Evolutionary conservation across 1,140 invertebrate genomes (phyloP).

Genomic region (Brachionus rotundiformis): DNA sequence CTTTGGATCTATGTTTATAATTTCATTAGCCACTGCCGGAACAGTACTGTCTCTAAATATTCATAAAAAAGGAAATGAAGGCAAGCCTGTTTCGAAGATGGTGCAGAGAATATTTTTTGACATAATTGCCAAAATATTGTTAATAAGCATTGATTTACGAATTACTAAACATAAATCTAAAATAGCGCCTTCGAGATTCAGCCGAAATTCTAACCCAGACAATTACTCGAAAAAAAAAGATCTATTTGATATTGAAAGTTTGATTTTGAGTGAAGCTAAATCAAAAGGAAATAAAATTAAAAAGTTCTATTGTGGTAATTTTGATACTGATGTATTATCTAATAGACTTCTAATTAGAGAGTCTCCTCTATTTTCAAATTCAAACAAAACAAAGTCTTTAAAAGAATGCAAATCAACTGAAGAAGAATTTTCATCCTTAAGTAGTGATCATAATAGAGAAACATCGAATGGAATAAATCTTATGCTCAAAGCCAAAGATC

Average conservation of each 20-base stretch:
- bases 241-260: neutral
- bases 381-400: neutral
- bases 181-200: neutral
- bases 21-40: constrained; percentile 81
- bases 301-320: neutral
- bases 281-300: neutral
- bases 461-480: neutral
- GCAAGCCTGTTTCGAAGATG: neutral
- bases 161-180: neutral
- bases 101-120: constrained; percentile 13
- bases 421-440: neutral
- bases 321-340: neutral
- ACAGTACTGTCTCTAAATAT: constrained; percentile 75
- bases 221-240: neutral
- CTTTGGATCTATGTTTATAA: constrained; percentile 84
- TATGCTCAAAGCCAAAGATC: neutral
- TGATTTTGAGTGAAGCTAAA: neutral
- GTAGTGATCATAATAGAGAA: constrained; percentile 22
- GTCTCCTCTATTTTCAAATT: neutral
- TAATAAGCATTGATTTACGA: neutral
- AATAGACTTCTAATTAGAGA: constrained; percentile 7
- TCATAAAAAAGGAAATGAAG: constrained; percentile 70
- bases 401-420: neutral
- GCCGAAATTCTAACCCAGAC: neutral
- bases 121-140: constrained; percentile 27